Evolutionary conservation across 2,113 vertebrate genomes (phyloP).

Genomic region (Muntiacus muntjak): DNA sequence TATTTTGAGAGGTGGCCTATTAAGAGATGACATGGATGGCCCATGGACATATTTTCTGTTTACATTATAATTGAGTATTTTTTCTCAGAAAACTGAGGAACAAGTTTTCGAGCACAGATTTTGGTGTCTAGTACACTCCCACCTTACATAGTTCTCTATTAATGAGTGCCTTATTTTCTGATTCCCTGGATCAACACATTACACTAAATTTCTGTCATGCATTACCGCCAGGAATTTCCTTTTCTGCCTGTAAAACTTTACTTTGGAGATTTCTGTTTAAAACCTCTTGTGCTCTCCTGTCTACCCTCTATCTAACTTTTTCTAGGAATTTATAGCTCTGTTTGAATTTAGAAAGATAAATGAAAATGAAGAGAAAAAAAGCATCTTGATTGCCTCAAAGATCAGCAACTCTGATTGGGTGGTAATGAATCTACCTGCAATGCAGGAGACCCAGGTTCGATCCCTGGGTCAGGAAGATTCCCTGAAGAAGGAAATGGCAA

Average conservation of each 20-base stretch:
- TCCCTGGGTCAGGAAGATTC: not conserved
- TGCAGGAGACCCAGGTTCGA: not conserved
- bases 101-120: not conserved
- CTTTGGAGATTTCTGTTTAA: not conserved
- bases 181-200: not conserved
- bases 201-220: not conserved
- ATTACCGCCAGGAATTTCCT: not conserved
- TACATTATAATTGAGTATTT: not conserved
- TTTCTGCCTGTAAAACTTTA: not conserved
- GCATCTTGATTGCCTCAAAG: not conserved
- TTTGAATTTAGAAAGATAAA: slow-evolving; percentile 32
- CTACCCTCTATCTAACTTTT: not conserved
- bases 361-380: not conserved
- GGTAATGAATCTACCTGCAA: not conserved
- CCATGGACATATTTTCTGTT: not conserved
- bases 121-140: not conserved
- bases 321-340: not conserved
- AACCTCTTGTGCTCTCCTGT: not conserved
- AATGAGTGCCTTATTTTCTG: not conserved
- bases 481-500: not conserved
- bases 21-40: not conserved
- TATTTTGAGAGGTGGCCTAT: not conserved
- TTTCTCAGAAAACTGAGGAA: not conserved
- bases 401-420: not conserved
- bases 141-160: not conserved